Conservation (phyloP, 2,888 invertebrate genomes). For the Micropterix aruncella region DNA sequence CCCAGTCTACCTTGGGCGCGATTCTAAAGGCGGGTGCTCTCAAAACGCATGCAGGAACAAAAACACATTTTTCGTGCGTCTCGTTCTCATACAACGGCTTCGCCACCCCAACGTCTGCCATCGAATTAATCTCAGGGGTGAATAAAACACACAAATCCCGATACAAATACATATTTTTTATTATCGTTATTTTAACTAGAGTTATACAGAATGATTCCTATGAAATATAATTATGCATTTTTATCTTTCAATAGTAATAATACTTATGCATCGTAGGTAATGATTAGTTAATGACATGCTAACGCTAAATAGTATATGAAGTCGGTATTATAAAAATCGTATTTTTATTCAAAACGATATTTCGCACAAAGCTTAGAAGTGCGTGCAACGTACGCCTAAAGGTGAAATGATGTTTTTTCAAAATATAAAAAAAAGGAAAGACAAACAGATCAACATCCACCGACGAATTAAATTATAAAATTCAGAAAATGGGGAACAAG, state of each 20-base stretch:
- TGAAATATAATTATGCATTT: constrained; percentile 45
- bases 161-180: constrained; percentile 33
- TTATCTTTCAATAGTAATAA: constrained; percentile 40
- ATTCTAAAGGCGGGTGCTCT: too few species aligned
- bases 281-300: constrained; percentile 40
- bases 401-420: background rate
- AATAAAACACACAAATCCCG: constrained; percentile 14
- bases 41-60: too few species aligned
- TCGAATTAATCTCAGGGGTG: too few species aligned
- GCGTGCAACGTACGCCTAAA: background rate
- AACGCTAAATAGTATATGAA: constrained; percentile 34
- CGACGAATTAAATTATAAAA: background rate
- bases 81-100: too few species aligned
- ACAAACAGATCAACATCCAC: background rate
- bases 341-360: constrained; percentile 3
- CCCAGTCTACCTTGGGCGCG: too few species aligned
- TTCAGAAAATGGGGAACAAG: background rate
- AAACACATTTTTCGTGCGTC: too few species aligned
- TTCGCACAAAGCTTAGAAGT: constrained; percentile 1
- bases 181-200: constrained; percentile 42
- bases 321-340: background rate
- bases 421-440: background rate
- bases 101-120: too few species aligned
- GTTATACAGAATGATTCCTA: constrained; percentile 45
- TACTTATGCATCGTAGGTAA: constrained; percentile 32